Evolutionary conservation across 2,888 invertebrate genomes (phyloP), one percentile per base, ranked within the genome.

Genomic region (Pristionchus exspectatus): DNA sequence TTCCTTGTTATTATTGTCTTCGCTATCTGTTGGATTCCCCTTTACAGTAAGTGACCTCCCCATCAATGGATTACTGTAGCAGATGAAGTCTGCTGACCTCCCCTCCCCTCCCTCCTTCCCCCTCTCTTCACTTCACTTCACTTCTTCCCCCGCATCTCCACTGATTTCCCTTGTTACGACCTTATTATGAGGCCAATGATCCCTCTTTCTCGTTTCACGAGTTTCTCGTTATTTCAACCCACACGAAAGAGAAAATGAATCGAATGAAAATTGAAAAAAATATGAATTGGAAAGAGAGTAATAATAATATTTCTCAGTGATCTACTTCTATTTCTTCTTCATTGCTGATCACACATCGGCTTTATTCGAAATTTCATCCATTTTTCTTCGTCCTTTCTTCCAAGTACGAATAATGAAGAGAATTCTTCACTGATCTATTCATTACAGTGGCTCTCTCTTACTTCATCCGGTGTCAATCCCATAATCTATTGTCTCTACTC

Each of bases 1-100:
- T 91, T 95, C 69, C 94, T 94, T 5, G 95, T 95, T 16, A 95
- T 95, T 27, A 92, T 95, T n/a, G 91, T 94, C 1, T 95, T 95
- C 90, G 92, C 94, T 27, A 88, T 93, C 16, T 95, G 95, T 88
- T 95, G 95, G 95, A 90, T 92, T 14, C 95, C 95, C 2, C 91
- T 95, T 21, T 95, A 95, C 90, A 92, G 93, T 94, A 72, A 91
- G 91, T 90, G 30, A 63, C 54, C 66, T 38, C 18, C 66, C 16
- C 44, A 59, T 90, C 44, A 50, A 33, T 24, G 50, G 63, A 85
- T 56, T 86, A 72, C 85, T 24, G 59, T 44, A 38, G 83, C 44
- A 59, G 33, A 16, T 5, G 69, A 27, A 56, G n/a, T 84, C 54
- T 14, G 18, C 3, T 84, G 56, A 84, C 56, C 84, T 84, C 54